Percentiles rank a stretch among this genome's conserved stretches.
phyloP scores from a whole-genome alignment of 2,888 invertebrate species.

The Ichneumoninae sp. region DNA sequence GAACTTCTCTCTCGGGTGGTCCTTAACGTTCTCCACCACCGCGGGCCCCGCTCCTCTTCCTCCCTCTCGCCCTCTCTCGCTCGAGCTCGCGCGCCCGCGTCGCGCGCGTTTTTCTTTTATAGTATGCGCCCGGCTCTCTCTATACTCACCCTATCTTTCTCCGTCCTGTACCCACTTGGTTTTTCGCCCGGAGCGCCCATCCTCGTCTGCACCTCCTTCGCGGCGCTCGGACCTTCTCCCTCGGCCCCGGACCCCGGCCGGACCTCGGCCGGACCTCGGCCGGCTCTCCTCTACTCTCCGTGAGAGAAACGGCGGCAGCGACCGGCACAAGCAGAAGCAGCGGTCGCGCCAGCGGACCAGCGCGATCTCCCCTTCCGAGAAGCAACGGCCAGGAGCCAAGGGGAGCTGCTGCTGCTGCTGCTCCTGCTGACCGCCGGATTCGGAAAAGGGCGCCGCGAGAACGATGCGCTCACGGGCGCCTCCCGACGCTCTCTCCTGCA shows the following conservation, averaged over 20 bases:
- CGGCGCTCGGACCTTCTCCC: slow-evolving; percentile 41
- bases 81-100: slow-evolving; percentile 52
- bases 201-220: slow-evolving; percentile 55
- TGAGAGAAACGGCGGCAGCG: slow-evolving; percentile 43
- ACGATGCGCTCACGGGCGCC: slow-evolving; percentile 66
- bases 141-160: slow-evolving; percentile 49
- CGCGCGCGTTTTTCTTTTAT: slow-evolving; percentile 62
- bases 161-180: slow-evolving; percentile 56
- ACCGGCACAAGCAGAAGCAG: slow-evolving; percentile 50
- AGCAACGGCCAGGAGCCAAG: slow-evolving; percentile 55
- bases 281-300: slow-evolving; percentile 18
- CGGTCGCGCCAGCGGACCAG: slow-evolving; percentile 62
- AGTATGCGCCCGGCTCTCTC: slow-evolving; percentile 60
- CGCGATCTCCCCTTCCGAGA: slow-evolving; percentile 70
- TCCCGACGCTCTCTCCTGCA: slow-evolving; percentile 40
- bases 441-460: slow-evolving; percentile 70
- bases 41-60: slow-evolving; percentile 50
- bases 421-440: slow-evolving; percentile 51
- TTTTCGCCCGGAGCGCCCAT: slow-evolving; percentile 54
- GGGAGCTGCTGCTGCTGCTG: slow-evolving; percentile 35
- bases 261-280: slow-evolving; percentile 9
- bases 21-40: slow-evolving; percentile 75
- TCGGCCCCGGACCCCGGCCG: slow-evolving; percentile 44
- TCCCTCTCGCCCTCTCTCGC: slow-evolving; percentile 66
- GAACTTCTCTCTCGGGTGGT: slow-evolving; percentile 83